These are phyloP conservation scores for Hippolais icterina DNA, from an alignment of 2,113 vertebrate species.

Conservation along the genomic window DNA sequence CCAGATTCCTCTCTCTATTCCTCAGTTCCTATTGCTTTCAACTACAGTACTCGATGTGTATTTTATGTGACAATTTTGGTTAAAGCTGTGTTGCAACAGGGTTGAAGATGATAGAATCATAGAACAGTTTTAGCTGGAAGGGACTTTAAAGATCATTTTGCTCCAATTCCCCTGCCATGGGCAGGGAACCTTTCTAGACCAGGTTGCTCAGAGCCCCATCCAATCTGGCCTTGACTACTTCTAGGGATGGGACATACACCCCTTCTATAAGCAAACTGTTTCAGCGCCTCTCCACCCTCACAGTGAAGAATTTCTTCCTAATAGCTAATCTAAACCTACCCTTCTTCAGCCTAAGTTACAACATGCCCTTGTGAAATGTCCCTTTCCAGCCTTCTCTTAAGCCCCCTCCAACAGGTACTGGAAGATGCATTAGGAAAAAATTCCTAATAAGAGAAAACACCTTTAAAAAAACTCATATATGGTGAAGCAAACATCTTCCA, in stretches of 20 bases:
- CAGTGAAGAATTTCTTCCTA: background rate
- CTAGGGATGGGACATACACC: background rate
- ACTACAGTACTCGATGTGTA: background rate
- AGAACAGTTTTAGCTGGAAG: background rate
- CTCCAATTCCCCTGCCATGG: background rate
- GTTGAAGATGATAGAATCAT: background rate
- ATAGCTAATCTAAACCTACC: background rate
- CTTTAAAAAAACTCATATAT: accelerated
- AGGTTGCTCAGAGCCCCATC: background rate
- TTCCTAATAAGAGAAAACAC: background rate
- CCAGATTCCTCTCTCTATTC: background rate
- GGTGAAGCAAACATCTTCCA: background rate
- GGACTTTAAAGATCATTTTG: background rate
- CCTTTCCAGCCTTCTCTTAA: background rate
- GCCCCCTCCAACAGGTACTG: background rate
- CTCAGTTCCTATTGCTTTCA: background rate
- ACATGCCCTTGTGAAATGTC: background rate
- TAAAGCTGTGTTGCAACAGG: background rate
- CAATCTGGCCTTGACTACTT: background rate
- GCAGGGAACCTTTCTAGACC: background rate
- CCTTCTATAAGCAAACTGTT: background rate
- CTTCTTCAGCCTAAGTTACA: background rate
- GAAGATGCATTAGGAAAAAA: background rate
- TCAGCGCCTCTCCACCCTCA: background rate
- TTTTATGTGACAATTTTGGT: background rate